Percentiles rank a stretch among this genome's conserved stretches.
phyloP scores from a whole-genome alignment of 2,888 invertebrate species.

The Noctuana brunneofusca region DNA sequence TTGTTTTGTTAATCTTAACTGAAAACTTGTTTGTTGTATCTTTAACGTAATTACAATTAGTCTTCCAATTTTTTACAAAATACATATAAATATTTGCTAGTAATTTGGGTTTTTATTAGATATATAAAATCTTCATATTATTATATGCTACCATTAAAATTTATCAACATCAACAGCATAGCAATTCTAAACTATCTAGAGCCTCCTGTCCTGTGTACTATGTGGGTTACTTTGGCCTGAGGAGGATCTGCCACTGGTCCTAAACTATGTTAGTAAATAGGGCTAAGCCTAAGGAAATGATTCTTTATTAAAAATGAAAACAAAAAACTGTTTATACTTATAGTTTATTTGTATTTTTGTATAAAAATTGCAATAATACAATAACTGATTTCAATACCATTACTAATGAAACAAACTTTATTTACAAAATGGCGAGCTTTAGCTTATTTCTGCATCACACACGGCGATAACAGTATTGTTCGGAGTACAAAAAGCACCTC shows the following conservation, averaged over 20 bases:
- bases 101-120: background rate
- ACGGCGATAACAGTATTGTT: constrained; percentile 50
- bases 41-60: background rate
- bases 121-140: too few relatives aligned
- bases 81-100: constrained; percentile 2
- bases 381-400: constrained; percentile 66
- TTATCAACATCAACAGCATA: too few relatives aligned
- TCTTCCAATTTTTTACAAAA: constrained; percentile 7
- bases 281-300: background rate
- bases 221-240: too few relatives aligned
- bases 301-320: constrained; percentile 32
- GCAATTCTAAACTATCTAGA: too few relatives aligned
- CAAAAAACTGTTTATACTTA: constrained; percentile 51
- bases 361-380: constrained; percentile 80
- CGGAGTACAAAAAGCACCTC: constrained; percentile 65
- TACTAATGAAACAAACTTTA: constrained; percentile 64
- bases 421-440: constrained; percentile 72
- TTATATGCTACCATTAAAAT: too few relatives aligned
- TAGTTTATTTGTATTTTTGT: constrained; percentile 79
- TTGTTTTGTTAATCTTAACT: background rate
- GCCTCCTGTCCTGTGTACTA: too few relatives aligned
- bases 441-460: constrained; percentile 49
- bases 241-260: background rate
- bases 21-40: background rate
- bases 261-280: too few relatives aligned